Evolutionary conservation across 2,888 invertebrate species (phyloP), one percentile per base, ranked within the genome.

Genomic region (Tortricodes alternella): DNA sequence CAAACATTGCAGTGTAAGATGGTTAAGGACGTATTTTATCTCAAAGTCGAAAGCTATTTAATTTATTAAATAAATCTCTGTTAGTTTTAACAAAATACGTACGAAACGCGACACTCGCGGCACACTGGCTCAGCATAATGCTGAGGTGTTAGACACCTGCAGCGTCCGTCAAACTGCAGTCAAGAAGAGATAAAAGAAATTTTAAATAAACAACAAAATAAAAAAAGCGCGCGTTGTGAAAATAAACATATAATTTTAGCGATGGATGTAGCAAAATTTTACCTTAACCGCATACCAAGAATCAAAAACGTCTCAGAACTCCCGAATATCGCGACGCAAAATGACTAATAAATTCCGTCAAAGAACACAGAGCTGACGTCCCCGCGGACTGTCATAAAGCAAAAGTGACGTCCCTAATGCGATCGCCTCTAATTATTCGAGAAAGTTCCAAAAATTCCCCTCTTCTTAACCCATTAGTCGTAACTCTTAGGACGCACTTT

Each of bases 321-420:
- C 35, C 7, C 41, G 43, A 48, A 49, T 41, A 41, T 53, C 51
- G 51, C 11, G 43, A 32, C 46, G 18, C 11, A 43, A 44, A 49
- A 56, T 27, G 55, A 35, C 48, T 27, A 43, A 48, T 27, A 56
- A 56, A 56, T 56, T 56, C 68, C 70, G 71, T 74, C 74, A 78
- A 76, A 69, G 70, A 68, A 70, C 62, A 35, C 58, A 62, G 66
- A 69, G 38, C 60, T 68, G 78, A 80, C 76, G 65, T 70, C 74
- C 76, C 76, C 67, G 70, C 67, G 66, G 76, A 74, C 71, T 66
- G 71, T 75, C 74, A 80, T 85, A 86, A 89, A 87, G 77, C 78
- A 85, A 81, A 84, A 89, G 80, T 85, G 88, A 89, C 87, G 76
- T 76, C 79, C 68, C 74, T 84, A 85, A 88, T 81, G 85, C 87